phyloP scores from a whole-genome alignment of 1,140 invertebrate genomes.

The Drosophila suzukii region DNA sequence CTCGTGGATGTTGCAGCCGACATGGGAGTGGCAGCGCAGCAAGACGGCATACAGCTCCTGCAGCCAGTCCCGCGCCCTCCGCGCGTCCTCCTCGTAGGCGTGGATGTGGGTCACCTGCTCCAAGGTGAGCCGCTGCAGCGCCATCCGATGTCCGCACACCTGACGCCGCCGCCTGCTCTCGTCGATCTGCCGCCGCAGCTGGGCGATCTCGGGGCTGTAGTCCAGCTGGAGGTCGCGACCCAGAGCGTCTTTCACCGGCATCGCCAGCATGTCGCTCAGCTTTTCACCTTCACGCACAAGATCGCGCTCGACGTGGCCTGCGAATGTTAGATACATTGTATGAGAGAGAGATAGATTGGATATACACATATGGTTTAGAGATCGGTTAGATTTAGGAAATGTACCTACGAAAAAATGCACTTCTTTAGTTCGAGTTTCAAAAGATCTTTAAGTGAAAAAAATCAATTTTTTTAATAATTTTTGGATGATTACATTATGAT shows the following conservation, averaged over 20 bases:
- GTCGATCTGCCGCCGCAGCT: slow-evolving; percentile 89
- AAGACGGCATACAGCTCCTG: slow-evolving; percentile 90
- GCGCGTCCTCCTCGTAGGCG: slow-evolving; percentile 90
- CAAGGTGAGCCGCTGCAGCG: slow-evolving; percentile 90
- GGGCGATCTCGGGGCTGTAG: slow-evolving; percentile 89
- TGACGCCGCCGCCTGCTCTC: slow-evolving; percentile 88
- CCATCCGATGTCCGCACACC: slow-evolving; percentile 89
- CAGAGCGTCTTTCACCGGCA: slow-evolving; percentile 92
- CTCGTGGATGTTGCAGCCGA: slow-evolving; percentile 90
- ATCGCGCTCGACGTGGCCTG: slow-evolving; percentile 88
- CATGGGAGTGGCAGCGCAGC: slow-evolving; percentile 88
- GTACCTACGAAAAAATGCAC: not conserved
- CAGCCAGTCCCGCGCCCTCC: slow-evolving; percentile 91
- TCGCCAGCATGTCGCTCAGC: slow-evolving; percentile 91
- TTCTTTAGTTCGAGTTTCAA: not conserved
- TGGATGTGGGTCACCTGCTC: slow-evolving; percentile 91
- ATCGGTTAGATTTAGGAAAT: not conserved
- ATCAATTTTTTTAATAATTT: no score
- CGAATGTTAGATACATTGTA: slow-evolving; percentile 5
- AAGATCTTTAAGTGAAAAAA: not conserved
- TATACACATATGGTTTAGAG: no score
- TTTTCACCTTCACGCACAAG: slow-evolving; percentile 91
- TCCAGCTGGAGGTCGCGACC: slow-evolving; percentile 90
- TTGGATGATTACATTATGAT: no score
- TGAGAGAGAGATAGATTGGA: no score